These are phyloP conservation scores for Andrena hattorfiana DNA, from an alignment of 2,888 invertebrate species.

Conservation along the genomic window DNA sequence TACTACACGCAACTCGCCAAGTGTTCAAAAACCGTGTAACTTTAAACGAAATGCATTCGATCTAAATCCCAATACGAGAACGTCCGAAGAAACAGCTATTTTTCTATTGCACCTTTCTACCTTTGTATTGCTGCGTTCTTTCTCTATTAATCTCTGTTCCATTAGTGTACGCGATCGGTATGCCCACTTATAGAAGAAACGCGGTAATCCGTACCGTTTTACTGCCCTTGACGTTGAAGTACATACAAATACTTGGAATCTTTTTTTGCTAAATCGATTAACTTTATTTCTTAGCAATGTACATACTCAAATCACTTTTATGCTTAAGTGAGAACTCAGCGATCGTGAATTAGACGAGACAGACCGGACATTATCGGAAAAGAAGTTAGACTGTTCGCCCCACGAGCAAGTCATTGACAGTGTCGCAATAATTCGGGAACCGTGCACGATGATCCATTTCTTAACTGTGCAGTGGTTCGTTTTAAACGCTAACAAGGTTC, in stretches of 20 bases:
- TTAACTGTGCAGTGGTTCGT: constrained; percentile 69
- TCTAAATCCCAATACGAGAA: constrained; percentile 20
- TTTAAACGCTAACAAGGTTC: constrained; percentile 73
- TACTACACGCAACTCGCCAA: constrained; percentile 7
- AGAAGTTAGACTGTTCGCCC: constrained; percentile 29
- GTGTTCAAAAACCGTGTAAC: neutral
- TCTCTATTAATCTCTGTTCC: neutral
- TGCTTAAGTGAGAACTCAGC: constrained; percentile 43
- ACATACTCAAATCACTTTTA: constrained; percentile 55
- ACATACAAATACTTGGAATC: constrained; percentile 43
- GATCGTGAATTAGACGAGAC: constrained; percentile 23
- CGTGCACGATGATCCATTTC: constrained; percentile 68
- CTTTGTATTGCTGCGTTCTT: neutral
- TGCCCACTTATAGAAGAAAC: constrained; percentile 16
- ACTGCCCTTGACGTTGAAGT: constrained; percentile 32
- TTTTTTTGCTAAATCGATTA: constrained; percentile 49
- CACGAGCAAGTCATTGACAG: constrained; percentile 36
- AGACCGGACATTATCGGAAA: constrained; percentile 28
- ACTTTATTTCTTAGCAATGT: constrained; percentile 69
- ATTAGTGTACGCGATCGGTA: neutral
- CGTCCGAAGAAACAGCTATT: neutral
- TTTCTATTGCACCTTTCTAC: too few relatives aligned
- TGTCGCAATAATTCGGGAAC: constrained; percentile 27
- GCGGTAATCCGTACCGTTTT: constrained; percentile 16
- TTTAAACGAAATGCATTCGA: neutral